Evolutionary conservation across 2,113 vertebrate species (phyloP).

Genomic region (Meles meles): DNA sequence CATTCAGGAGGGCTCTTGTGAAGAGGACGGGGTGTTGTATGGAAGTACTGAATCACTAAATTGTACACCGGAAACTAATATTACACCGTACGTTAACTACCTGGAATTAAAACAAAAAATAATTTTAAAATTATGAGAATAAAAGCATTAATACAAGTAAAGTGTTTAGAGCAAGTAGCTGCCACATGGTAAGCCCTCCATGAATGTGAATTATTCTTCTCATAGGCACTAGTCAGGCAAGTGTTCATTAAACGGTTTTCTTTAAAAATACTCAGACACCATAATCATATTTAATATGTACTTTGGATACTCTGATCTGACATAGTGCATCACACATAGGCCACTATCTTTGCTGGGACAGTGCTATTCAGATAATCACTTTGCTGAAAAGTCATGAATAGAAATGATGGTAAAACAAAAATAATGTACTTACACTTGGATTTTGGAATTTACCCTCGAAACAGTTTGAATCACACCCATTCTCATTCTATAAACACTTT

Average conservation of each 20-base stretch:
- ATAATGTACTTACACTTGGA: not conserved
- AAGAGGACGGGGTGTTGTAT: fast-evolving
- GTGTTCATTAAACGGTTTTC: not conserved
- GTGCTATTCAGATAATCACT: not conserved
- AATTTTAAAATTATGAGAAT: not conserved
- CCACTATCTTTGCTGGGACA: not conserved
- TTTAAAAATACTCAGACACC: not conserved
- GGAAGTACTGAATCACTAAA: not conserved
- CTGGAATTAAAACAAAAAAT: not conserved
- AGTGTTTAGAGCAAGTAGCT: not conserved
- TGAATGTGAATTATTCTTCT: not conserved
- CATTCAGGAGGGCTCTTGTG: not conserved
- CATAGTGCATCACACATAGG: not conserved
- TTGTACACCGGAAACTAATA: not conserved
- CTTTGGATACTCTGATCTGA: not conserved
- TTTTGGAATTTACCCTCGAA: not conserved
- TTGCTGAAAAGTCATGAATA: not conserved
- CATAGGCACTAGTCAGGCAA: not conserved
- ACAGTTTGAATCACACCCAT: not conserved
- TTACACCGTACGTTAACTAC: not conserved
- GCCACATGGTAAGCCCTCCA: not conserved
- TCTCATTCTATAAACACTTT: not conserved
- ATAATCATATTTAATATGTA: not conserved
- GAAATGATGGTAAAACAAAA: not conserved
- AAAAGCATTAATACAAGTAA: not conserved